Base-by-base conservation (phyloP, 2,888 invertebrate species). In the Diachrysia chrysitis region DNA sequence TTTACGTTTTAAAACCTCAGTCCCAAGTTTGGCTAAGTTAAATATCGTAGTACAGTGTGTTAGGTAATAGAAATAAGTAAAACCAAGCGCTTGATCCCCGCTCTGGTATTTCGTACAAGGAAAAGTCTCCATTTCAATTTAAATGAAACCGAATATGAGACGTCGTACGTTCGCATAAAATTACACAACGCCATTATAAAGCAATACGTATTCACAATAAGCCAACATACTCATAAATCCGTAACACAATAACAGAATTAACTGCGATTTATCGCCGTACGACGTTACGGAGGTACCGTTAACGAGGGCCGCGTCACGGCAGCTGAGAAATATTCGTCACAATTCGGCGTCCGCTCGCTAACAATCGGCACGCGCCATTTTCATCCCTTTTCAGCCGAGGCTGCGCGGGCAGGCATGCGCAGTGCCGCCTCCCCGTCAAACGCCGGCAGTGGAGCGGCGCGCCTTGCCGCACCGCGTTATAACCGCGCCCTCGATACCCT, bases 381-480 rank as follows among this genome's bases (percentile, higher is more conserved):
- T 87, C 88, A 85, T 89, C 90, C 84, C 85, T 83, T 85, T 84
- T 85, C 82, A 79, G 81, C 81, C 83, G 85, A 89, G 87, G 87
- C 85, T 93, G 94, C 93, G 93, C 93, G 93, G 87, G 83, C 85
- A 90, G 82, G 85, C 92, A 92, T 95, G 94, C 94, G 94, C 94
- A 94, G 89, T 87, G 74, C 69, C 61, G 48, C 48, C 77, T 74
- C 83, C 83, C 84, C 85, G 84, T 90, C 91, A 91, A 89, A 90
- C 83, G 86, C 89, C 88, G 86, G 85, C 92, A 93, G 94, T 90
- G 84, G 72, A 84, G 86, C 90, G 90, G 86, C 84, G 87, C 85
- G 89, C 87, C 86, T 89, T 88, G 91, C 87, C 91, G 93, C 88
- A 89, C 85, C 86, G 86, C 78, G 83, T 79, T 82, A 71, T 79